Base-by-base conservation (phyloP, 2,888 invertebrate species). In the Entomobrya proxima region DNA sequence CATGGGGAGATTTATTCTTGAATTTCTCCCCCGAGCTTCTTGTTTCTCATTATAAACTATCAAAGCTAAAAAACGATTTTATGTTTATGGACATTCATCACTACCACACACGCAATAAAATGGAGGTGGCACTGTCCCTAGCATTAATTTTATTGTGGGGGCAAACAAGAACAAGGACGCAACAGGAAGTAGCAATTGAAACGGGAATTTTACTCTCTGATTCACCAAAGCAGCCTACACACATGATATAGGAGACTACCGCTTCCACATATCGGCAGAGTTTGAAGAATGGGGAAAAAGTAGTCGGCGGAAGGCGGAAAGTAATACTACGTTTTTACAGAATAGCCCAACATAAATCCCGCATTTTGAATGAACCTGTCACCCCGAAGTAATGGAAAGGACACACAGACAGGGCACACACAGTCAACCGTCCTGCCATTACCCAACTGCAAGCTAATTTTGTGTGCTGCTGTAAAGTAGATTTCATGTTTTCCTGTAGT, bases 281-380 rank as follows among this genome's bases (percentile, higher is more conserved):
- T n/a, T n/a, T n/a, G n/a, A n/a, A n/a, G n/a, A n/a, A n/a, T n/a
- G n/a, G n/a, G n/a, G n/a, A n/a, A n/a, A n/a, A n/a, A n/a, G n/a
- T n/a, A n/a, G n/a, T n/a, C n/a, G n/a, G n/a, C n/a, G n/a, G n/a
- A n/a, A n/a, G 6, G 52, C n/a, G 52, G 32, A 47, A 47, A 18
- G 44, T n/a, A 47, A 44, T 18, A 44, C 37, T n/a, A 4, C 67
- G 32, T 18, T 67, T 32, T 37, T 67, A 1, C 13, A 67, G 15
- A 15, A 52, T 21, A 15, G 18, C 35, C 35, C 67, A 67, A 75
- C 35, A 35, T 75, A 75, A 75, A 75, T 55, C 55, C 13, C 32
- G 32, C 55, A 55, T 75, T 75, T 75, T 52, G 75, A 18, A 35
- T 52, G 55, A 75, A 75, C 13, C 24, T 55, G 32, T 75, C 52